Conservation (phyloP, 2,797 vertebrate genomes). For the Apodemus agrarius region DNA sequence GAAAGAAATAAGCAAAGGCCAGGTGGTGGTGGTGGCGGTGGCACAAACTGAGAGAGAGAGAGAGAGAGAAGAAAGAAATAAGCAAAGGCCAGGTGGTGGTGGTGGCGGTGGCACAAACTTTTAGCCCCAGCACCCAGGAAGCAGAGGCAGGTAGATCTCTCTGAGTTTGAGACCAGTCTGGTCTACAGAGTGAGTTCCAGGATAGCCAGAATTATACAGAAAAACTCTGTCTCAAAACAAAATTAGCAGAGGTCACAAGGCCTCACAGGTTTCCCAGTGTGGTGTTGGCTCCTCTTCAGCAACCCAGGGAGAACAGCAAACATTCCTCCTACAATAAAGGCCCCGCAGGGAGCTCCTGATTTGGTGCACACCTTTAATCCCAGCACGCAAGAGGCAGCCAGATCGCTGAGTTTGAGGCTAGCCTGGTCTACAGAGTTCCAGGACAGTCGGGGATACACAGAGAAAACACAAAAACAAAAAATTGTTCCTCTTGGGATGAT, state of each 20-base stretch:
- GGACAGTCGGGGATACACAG: not conserved
- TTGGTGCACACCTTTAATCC: not conserved
- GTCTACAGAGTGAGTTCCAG: not conserved
- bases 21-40: too few species aligned
- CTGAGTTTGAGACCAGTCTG: not conserved
- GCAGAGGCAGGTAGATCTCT: not conserved
- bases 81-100: not conserved
- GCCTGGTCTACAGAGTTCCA: not conserved
- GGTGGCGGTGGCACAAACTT: not conserved
- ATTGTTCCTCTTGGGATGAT: not conserved
- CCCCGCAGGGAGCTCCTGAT: not conserved
- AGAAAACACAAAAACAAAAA: not conserved
- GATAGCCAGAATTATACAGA: not conserved
- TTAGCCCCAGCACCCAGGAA: not conserved
- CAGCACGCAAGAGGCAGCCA: too few species aligned
- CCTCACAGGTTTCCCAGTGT: not conserved
- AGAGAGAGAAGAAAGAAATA: too few species aligned
- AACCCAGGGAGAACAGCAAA: constrained; percentile 1
- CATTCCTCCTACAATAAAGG: not conserved
- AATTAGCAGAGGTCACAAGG: not conserved
- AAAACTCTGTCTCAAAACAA: not conserved
- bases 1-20: too few species aligned
- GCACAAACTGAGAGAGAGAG: too few species aligned
- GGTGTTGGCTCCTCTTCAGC: not conserved
- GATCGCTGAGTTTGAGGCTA: not conserved